phyloP scores from a whole-genome alignment of 2,113 vertebrate species.

The Neofelis nebulosa region DNA sequence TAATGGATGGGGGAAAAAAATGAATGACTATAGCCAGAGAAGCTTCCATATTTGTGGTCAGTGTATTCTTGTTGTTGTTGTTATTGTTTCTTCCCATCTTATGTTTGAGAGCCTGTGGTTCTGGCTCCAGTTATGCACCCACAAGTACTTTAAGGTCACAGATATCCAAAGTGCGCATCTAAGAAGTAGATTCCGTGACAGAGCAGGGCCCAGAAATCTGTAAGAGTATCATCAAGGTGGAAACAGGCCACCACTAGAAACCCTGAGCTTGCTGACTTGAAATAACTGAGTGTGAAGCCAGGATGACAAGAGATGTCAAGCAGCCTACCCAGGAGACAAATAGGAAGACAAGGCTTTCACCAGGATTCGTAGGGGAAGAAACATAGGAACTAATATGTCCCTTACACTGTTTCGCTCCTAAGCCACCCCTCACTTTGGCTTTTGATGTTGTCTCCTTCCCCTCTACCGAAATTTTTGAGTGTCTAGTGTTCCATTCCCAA shows the following conservation, averaged over 20 bases:
- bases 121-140: background rate
- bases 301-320: fast-evolving
- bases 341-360: background rate
- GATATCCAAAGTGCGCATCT: background rate
- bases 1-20: background rate
- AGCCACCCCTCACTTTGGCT: background rate
- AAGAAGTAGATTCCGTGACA: background rate
- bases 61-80: background rate
- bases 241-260: background rate
- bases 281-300: background rate
- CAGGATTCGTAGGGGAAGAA: background rate
- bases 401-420: background rate
- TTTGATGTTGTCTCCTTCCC: fast-evolving
- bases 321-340: background rate
- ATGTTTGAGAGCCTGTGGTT: background rate
- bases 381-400: background rate
- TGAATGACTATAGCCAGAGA: background rate
- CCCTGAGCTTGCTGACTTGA: background rate
- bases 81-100: background rate
- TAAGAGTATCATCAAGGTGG: background rate
- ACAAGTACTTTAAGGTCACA: background rate
- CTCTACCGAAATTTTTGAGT: background rate
- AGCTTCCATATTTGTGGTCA: background rate
- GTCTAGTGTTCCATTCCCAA: background rate
- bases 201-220: background rate